A percentile compares a stretch with the other conserved stretches of the same genome.
phyloP scores from a whole-genome alignment of 2,888 invertebrate genomes.

The Rhamphomyia laevipes region DNA sequence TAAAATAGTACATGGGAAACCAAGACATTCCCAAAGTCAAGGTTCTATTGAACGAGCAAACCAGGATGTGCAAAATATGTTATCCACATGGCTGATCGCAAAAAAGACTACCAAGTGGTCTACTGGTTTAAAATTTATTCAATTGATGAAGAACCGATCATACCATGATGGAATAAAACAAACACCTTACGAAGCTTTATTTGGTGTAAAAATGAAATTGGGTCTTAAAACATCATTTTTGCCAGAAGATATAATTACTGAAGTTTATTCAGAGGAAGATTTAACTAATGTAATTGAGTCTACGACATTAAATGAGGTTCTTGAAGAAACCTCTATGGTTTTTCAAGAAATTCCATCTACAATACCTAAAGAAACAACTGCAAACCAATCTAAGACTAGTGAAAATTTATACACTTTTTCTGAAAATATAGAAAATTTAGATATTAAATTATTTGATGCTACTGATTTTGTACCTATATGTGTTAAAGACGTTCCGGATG shows the following conservation, averaged over 20 bases:
- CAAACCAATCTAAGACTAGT: neutral
- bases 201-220: conserved; percentile 19
- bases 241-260: neutral
- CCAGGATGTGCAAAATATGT: conserved; percentile 28
- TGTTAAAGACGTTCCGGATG: neutral
- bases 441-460: neutral
- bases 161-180: conserved; percentile 27
- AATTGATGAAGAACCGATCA: conserved; percentile 33
- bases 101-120: conserved; percentile 26
- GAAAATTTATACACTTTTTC: neutral
- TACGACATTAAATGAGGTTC: neutral
- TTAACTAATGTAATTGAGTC: neutral
- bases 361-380: neutral
- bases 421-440: neutral
- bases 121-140: too few species aligned
- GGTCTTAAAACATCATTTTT: conserved; percentile 1
- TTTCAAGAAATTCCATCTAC: neutral
- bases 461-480: neutral
- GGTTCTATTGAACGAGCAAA: conserved; percentile 27
- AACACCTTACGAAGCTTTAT: conserved; percentile 29
- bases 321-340: too few species aligned
- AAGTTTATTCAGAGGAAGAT: neutral
- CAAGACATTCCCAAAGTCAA: conserved; percentile 24
- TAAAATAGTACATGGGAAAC: too few species aligned
- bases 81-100: conserved; percentile 25